Evolutionary conservation across 2,797 vertebrate species (phyloP).

Genomic region (Lepilemur ruficaudatus): DNA sequence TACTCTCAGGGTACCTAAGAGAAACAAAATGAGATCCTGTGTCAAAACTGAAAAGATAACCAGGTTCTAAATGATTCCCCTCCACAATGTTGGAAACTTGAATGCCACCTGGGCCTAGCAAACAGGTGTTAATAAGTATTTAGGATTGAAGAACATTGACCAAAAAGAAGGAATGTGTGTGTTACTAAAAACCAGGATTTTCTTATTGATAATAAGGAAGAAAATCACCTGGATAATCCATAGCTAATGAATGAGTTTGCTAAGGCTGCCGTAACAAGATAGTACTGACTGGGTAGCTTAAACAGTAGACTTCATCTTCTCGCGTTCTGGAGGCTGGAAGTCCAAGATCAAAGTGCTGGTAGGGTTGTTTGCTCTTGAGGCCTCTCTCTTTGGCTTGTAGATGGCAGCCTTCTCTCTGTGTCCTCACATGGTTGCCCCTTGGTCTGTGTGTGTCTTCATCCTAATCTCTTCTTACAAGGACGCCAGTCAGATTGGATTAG

Average conservation of each 20-base stretch:
- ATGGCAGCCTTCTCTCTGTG: background rate
- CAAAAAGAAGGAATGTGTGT: background rate
- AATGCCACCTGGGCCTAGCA: background rate
- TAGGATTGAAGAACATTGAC: background rate
- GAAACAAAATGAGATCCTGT: background rate
- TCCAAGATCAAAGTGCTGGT: background rate
- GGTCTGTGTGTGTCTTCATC: background rate
- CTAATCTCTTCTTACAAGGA: background rate
- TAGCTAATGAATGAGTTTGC: background rate
- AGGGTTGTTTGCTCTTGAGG: background rate
- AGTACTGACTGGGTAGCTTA: background rate
- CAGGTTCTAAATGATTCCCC: background rate
- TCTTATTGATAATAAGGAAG: background rate
- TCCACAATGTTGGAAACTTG: background rate
- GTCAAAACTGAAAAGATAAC: background rate
- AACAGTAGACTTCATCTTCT: background rate
- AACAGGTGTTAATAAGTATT: background rate
- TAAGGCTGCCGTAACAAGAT: background rate
- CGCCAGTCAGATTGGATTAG: background rate
- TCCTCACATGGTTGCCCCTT: background rate
- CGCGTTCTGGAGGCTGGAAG: background rate
- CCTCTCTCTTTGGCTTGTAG: background rate
- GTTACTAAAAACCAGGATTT: constrained; percentile 6
- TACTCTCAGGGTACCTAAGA: background rate
- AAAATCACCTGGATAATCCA: background rate